phyloP scores from a whole-genome alignment of 2,797 vertebrate species.

The Anguilla pacifica region DNA sequence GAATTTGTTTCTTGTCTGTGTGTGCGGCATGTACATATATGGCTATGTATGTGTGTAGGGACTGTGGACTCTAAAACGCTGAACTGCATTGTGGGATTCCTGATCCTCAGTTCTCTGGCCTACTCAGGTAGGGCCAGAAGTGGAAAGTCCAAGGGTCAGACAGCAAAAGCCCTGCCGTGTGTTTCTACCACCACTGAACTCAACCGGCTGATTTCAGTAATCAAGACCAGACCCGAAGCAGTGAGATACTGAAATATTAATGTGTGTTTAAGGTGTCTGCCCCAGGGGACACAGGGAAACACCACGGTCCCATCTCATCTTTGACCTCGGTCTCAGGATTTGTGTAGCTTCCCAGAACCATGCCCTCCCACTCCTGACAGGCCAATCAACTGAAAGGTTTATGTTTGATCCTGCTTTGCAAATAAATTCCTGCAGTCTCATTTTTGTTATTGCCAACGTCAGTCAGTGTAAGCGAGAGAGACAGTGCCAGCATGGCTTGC shows the following conservation, averaged over 20 bases:
- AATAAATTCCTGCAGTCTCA: neutral
- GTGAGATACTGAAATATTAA: no score
- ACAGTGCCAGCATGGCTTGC: neutral
- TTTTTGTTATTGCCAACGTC: neutral
- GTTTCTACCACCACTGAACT: no score
- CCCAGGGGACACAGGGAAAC: neutral
- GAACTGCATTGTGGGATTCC: neutral
- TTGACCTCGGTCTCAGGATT: neutral
- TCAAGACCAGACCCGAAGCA: no score
- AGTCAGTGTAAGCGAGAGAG: neutral
- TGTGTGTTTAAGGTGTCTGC: constrained; percentile 41
- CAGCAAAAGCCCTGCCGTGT: no score
- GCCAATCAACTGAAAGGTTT: neutral
- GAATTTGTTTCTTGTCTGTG: neutral
- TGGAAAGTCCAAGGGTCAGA: neutral
- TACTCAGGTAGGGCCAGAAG: constrained; percentile 22
- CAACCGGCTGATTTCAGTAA: no score
- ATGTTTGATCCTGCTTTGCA: neutral
- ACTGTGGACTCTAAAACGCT: neutral
- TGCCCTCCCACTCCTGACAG: neutral
- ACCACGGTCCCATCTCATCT: neutral
- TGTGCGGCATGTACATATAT: neutral
- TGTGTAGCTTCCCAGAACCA: neutral
- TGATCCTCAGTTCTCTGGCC: constrained; percentile 41
- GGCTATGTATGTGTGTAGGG: neutral